Evolutionary conservation across 2,888 invertebrate species (phyloP), one percentile per base, ranked within the genome.

Genomic region (Lypha dubia): DNA sequence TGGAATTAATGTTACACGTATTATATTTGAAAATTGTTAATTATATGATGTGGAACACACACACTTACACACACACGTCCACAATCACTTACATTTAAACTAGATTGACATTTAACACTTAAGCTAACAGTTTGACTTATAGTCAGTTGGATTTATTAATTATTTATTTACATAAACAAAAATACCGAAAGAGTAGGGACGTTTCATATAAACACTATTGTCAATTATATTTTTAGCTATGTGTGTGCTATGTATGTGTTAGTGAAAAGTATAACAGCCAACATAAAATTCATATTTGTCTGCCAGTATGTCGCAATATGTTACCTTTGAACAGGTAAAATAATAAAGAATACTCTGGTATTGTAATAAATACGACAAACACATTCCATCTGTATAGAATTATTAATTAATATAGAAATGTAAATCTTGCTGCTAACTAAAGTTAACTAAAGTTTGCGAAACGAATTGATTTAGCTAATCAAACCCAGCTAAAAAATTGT

Each of bases 11-110:
- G 41, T 44, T 73, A 13, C 46, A 62, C 76, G 46, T 68, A 67
- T 84, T 73, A 62, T 63, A 77, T 79, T 60, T 76, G 38, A 71
- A 75, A 71, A 71, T 44, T 63, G 77, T 74, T 81, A 81, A 84
- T 79, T 74, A 84, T 68, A 63, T 53, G 20, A 9, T 11, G 41
- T n/a, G 22, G 44, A n/a, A 60, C 22, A 62, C n/a, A 67, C 5
- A 3, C 13, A 62, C 41, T 22, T 0, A 24, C 44, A 77, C 6
- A 75, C 2, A 20, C 62, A 51, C 4, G 13, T 28, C 1, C 17
- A 28, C n/a, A 15, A 4, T 35, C 24, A 62, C 17, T 1, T 17
- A 32, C 63, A 44, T 44, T 11, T 6, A 15, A 35, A 49, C 1
- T 11, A n/a, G 35, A 60, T 46, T 60, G 46, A 49, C 46, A 65